A percentile compares a stretch with the other conserved stretches of the same genome.
Evolutionary conservation across 92 coral and sea anemone genomes (phyloP).

Genomic region (Epizoanthus ramosus): DNA sequence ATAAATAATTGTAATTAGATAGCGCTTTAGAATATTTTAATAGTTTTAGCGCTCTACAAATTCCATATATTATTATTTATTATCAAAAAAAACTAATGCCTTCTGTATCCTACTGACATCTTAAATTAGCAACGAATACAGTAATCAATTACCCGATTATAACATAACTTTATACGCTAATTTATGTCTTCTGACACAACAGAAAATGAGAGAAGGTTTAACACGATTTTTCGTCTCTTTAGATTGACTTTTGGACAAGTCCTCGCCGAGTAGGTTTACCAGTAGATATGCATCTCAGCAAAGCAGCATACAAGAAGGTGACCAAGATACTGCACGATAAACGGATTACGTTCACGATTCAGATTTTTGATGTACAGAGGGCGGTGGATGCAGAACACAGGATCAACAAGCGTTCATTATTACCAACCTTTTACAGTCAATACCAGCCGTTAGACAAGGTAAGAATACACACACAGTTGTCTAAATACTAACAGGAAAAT

Average conservation of each 20-base stretch:
- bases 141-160: not conserved
- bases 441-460: slow-evolving; percentile 6
- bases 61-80: no score
- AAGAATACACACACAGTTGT: not conserved
- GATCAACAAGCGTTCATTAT: slow-evolving; percentile 9
- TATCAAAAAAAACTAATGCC: no score
- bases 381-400: slow-evolving; percentile 53
- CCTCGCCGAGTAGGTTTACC: slow-evolving; percentile 57
- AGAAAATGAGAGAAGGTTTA: not conserved
- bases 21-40: no score
- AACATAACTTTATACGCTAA: not conserved
- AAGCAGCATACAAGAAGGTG: slow-evolving; percentile 54
- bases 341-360: slow-evolving; percentile 57
- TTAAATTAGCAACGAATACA: no score
- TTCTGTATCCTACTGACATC: no score
- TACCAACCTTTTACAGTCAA: slow-evolving; percentile 23
- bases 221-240: no score
- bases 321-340: slow-evolving; percentile 58
- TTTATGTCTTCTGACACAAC: not conserved
- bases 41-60: no score
- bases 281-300: slow-evolving; percentile 77
- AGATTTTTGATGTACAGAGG: slow-evolving; percentile 55
- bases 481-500: no score
- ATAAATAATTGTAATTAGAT: no score
- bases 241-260: slow-evolving; percentile 90